Conservation (phyloP, 2,797 vertebrate genomes). For the Natrix natrix region DNA sequence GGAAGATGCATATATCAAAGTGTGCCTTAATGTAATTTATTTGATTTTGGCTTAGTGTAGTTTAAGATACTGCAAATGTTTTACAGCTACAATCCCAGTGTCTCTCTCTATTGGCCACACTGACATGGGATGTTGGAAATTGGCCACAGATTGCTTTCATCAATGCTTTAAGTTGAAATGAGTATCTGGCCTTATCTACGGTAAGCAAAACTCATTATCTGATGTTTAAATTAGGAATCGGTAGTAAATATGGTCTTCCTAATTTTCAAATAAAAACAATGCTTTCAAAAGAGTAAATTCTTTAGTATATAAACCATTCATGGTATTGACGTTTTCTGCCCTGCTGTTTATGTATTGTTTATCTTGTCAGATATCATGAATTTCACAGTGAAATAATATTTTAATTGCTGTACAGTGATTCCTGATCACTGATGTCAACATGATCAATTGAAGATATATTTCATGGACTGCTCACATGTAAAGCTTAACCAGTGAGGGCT, state of each 20-base stretch:
- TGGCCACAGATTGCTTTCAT: not conserved
- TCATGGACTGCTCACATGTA: not conserved
- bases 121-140: not conserved
- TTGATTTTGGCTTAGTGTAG: not conserved
- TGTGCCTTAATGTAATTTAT: not conserved
- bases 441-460: not conserved
- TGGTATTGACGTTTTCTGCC: not conserved
- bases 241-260: not conserved
- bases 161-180: not conserved
- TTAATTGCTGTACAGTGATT: not conserved
- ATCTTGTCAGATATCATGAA: too few relatives aligned
- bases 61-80: not conserved
- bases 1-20: not conserved
- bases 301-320: not conserved
- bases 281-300: not conserved
- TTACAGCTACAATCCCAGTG: not conserved
- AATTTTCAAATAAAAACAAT: not conserved
- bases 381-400: not conserved
- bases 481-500: not conserved
- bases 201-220: not conserved
- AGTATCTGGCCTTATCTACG: not conserved
- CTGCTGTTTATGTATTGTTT: not conserved
- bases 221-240: not conserved
- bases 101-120: not conserved
- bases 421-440: not conserved